Base-by-base conservation (phyloP, 2,797 vertebrate species). In the Coracias cyanogaster region DNA sequence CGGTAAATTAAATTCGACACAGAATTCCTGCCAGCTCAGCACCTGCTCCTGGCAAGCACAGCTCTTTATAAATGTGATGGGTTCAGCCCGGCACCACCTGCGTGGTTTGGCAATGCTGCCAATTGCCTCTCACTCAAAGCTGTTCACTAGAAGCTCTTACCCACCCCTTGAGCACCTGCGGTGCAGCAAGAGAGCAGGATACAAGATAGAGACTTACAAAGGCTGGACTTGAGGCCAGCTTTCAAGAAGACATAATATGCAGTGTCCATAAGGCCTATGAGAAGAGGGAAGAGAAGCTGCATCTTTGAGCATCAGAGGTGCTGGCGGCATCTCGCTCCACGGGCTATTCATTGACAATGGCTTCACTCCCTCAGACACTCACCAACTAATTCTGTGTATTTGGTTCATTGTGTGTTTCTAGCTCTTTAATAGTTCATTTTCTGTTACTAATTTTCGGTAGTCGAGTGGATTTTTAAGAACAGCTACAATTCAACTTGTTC, bases 31-130 rank as follows among this genome's bases (percentile, higher is more conserved):
- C 71, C 89, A 95, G 85, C 51, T 0, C 52, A 85, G 60, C 84
- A 93, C 87, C 91, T 94, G 84, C 71, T 96, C 52, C 84, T 89
- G 87, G 76, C 93, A 94, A 95, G 64, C 7, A 6, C 43, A 95
- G 51, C 64, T 82, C 84, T 83, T 95, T 86, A 66, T 73, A 92
- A 54, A 93, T 26, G 45, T 70, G 84, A 80, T n/a, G 39, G 89
- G 64, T 77, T 93, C 89, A 85, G 79, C 51, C 67, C 7, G 12
- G 55, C 4, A 2, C 89, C 93, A 96, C 91, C 93, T 92, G 93
- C 10, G 3, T 3, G 1, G 37, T 89, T 93, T 96, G 86, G 84
- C 89, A 87, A 43, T 8, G 20, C 39, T 89, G 35, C 41, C 3
- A 3, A 82, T 70, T 82, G 71, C 31, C 12, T 73, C 71, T 91